These are phyloP conservation scores for Zaprionus gabonicus DNA, from an alignment of 1,140 invertebrate genomes.

Conservation along the genomic window DNA sequence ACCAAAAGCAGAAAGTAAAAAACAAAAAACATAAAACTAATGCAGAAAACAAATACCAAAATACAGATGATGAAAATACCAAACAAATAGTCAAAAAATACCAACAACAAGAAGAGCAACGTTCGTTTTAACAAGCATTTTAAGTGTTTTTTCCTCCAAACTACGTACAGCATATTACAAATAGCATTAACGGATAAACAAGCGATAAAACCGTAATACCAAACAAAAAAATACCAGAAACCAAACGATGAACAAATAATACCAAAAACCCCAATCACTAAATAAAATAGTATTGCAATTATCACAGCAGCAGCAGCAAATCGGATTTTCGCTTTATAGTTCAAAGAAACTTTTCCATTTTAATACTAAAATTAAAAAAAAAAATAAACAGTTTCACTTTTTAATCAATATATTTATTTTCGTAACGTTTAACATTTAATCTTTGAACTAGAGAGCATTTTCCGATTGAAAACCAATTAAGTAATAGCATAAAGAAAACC, in stretches of 20 bases:
- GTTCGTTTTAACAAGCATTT: constrained; percentile 78
- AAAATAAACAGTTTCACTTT: too few species aligned
- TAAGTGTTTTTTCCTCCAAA: constrained; percentile 83
- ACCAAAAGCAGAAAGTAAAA: constrained; percentile 27
- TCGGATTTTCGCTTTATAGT: constrained; percentile 31
- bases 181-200: constrained; percentile 72
- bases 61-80: constrained; percentile 15
- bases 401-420: constrained; percentile 4
- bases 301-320: constrained; percentile 56
- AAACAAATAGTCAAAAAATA: constrained; percentile 50
- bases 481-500: constrained; percentile 43
- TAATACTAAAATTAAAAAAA: background rate
- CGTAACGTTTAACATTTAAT: background rate
- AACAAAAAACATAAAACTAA: constrained; percentile 14
- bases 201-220: constrained; percentile 33
- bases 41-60: constrained; percentile 32
- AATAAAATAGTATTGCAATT: constrained; percentile 65
- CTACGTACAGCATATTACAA: constrained; percentile 81
- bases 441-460: constrained; percentile 27
- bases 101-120: background rate
- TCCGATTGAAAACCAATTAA: constrained; percentile 29
- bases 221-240: constrained; percentile 26
- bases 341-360: constrained; percentile 8
- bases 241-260: constrained; percentile 15
- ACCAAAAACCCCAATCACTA: constrained; percentile 64